phyloP scores from a whole-genome alignment of 2,797 vertebrate species.

The Lagocephalus sceleratus region DNA sequence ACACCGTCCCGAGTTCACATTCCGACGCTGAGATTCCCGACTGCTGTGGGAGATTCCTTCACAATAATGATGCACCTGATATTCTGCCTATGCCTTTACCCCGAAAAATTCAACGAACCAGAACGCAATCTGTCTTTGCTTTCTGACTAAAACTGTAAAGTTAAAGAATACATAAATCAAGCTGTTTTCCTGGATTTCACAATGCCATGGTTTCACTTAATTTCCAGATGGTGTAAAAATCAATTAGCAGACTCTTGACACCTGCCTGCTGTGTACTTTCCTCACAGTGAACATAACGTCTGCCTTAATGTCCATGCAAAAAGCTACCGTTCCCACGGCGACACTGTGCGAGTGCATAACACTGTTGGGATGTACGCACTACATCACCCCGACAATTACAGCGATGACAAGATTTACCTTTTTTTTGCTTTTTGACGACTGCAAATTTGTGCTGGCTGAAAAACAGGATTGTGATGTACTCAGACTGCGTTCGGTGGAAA shows the following conservation, averaged over 20 bases:
- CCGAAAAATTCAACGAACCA: too few species aligned
- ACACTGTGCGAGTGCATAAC: not conserved
- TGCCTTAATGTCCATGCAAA: slow-evolving; percentile 23
- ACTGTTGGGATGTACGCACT: not conserved
- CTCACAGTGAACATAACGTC: slow-evolving; percentile 33
- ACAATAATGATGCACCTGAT: too few species aligned
- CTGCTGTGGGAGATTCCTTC: too few species aligned
- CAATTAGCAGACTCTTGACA: slow-evolving; percentile 52
- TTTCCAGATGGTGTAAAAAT: slow-evolving; percentile 55
- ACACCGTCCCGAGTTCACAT: slow-evolving; percentile 18
- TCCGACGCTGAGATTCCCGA: slow-evolving; percentile 7
- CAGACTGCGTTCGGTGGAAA: too few species aligned
- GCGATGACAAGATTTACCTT: not conserved
- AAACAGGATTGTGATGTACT: not conserved
- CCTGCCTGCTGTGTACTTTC: slow-evolving; percentile 46
- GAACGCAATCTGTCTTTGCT: not conserved
- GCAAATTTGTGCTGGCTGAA: not conserved
- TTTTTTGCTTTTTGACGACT: not conserved
- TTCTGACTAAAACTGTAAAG: too few species aligned
- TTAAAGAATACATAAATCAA: not conserved
- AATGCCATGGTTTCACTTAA: slow-evolving; percentile 28
- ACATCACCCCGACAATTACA: not conserved
- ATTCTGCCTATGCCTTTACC: too few species aligned
- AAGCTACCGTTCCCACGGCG: slow-evolving; percentile 17
- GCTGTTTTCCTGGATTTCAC: not conserved